Base-by-base conservation (phyloP, 1,140 invertebrate genomes). In the Euschistus heros region DNA sequence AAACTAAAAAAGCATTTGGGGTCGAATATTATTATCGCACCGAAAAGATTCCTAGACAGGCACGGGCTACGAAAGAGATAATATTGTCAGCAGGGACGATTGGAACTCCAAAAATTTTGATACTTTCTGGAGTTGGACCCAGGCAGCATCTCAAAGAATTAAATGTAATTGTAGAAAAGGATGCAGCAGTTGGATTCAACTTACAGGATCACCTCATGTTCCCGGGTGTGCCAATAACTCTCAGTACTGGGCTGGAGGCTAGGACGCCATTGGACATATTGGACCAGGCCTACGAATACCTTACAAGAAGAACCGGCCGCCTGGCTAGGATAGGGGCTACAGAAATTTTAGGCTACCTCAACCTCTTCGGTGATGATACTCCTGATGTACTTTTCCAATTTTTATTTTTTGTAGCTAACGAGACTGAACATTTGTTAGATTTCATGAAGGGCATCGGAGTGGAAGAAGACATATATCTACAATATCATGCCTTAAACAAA, bases 391-490 rank as follows among this genome's bases (percentile, higher is more conserved):
- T 76, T 67, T 30, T 66, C 0, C 47, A 50, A 14, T 66, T 66
- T 59, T 15, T 62, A 24, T 63, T 44, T 57, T 61, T n/a, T 5
- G 20, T 17, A 42, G 27, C 46, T 44, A 0, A 88, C 86, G 71
- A 82, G 76, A 50, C 87, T 86, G 0, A 88, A 90, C 68, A 84
- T 88, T 0, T 74, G 13, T 17, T 33, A 5, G 13, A 22, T 20
- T 62, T 57, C 15, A n/a, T 67, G 15, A 68, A 64, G 52, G 57
- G 22, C 8, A 6, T 55, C 22, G 61, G 61, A 10, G 18, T 91
- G 0, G 84, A 81, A 0, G 83, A 89, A 63, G 84, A 87, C 37
- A 89, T 88, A 70, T 87, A 87, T 68, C 80, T 86, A 33, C 81
- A 64, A 50, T 69, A 66, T 61, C 22, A 63, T 20, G 57, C 66